Conservation (phyloP, 2,888 invertebrate genomes). For the Caenorhabditis sulstoni region DNA sequence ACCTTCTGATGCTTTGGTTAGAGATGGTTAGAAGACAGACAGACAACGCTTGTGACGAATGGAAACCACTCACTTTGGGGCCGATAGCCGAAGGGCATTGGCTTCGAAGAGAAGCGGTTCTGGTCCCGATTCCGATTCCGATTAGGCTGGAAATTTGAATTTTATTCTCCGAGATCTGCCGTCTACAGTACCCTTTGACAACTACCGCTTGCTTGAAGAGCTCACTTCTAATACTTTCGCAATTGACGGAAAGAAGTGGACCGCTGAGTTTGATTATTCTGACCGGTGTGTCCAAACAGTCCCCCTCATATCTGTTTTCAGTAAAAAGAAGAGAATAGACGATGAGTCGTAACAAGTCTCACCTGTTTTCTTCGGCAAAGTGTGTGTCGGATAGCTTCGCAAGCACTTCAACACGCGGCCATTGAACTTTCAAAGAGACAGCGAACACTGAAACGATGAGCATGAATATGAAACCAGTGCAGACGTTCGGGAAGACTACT, state of each 20-base stretch:
- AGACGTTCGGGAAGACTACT: constrained; percentile 58
- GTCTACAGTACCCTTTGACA: constrained; percentile 59
- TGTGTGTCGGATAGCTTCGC: constrained; percentile 51
- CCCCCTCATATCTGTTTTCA: constrained; percentile 61
- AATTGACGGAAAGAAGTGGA: constrained; percentile 63
- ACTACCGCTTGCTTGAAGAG: constrained; percentile 60
- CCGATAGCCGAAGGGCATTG: constrained; percentile 60
- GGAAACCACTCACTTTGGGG: constrained; percentile 41
- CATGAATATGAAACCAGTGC: constrained; percentile 60
- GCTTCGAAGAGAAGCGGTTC: constrained; percentile 68
- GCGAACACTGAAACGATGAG: constrained; percentile 56
- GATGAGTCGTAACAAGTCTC: neutral
- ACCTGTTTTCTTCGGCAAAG: constrained; percentile 54
- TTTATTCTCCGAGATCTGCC: no score
- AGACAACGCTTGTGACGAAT: neutral
- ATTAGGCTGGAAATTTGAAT: constrained; percentile 50
- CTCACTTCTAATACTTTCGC: constrained; percentile 55
- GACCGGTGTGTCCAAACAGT: constrained; percentile 65
- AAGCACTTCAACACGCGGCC: constrained; percentile 42
- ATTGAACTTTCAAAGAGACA: constrained; percentile 61
- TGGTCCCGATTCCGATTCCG: constrained; percentile 69
- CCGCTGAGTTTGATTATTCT: constrained; percentile 61
- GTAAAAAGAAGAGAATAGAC: neutral
- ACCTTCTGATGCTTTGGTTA: no score
- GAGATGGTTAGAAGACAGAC: neutral